A percentile compares a stretch with the other conserved stretches of the same genome.
Evolutionary conservation across 2,797 vertebrate species (phyloP).

Genomic region (Sorex maritimensis): DNA sequence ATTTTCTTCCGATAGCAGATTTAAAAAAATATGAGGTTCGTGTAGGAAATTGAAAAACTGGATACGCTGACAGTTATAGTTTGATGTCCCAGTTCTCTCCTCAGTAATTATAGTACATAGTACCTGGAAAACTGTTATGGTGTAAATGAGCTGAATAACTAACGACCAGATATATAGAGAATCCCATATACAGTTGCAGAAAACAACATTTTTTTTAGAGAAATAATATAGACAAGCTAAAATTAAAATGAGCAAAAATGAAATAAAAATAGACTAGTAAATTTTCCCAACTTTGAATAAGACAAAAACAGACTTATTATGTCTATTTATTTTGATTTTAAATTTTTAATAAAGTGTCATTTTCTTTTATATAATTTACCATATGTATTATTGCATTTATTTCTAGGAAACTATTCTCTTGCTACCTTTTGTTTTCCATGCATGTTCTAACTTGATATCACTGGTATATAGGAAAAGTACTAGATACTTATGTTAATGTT

Average conservation of each 20-base stretch:
- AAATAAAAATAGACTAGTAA: not conserved
- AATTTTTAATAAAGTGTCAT: slow-evolving; percentile 35
- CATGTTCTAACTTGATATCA: slow-evolving; percentile 34
- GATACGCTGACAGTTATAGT: not conserved
- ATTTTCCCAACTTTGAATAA: not conserved
- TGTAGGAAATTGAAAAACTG: not conserved
- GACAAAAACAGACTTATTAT: not conserved
- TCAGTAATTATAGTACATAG: not conserved
- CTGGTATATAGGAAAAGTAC: not conserved
- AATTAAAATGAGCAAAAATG: not conserved
- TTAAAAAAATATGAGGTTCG: not conserved
- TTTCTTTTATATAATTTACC: slow-evolving; percentile 39
- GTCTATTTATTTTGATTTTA: slow-evolving; percentile 23
- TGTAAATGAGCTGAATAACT: not conserved
- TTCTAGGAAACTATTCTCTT: slow-evolving; percentile 3
- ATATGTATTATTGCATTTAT: not conserved
- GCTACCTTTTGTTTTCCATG: not conserved
- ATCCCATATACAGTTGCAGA: not conserved
- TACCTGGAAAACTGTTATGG: not conserved
- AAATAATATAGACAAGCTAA: not conserved
- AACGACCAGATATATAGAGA: not conserved
- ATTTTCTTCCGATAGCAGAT: not conserved
- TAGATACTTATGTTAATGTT: not conserved
- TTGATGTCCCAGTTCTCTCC: not conserved
- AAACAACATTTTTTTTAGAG: not conserved